Conservation (phyloP, 1,140 invertebrate species). For the Microplitis demolitor region DNA sequence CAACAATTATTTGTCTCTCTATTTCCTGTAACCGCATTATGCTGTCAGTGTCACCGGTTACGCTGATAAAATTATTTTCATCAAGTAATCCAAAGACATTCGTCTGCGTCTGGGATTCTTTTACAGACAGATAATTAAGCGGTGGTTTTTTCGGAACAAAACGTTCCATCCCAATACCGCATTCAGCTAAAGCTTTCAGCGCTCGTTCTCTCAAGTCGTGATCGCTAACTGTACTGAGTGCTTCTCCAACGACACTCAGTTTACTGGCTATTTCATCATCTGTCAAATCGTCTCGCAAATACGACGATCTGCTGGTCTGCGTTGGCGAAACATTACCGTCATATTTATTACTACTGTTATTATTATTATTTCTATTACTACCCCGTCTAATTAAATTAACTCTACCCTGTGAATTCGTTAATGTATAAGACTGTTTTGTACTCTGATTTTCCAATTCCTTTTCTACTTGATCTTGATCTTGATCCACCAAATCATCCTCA, state of each 20-base stretch:
- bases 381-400: conserved; percentile 10
- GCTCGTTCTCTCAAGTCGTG: conserved; percentile 21
- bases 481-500: background rate
- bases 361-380: background rate
- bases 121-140: conserved; percentile 14
- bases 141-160: conserved; percentile 16
- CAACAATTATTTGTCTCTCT: background rate
- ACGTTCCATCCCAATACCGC: conserved; percentile 23
- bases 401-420: conserved; percentile 2
- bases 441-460: background rate
- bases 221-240: conserved; percentile 25
- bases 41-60: background rate
- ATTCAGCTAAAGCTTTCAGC: conserved; percentile 24
- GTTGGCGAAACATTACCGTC: background rate
- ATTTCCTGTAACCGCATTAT: background rate
- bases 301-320: background rate
- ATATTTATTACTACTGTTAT: too few relatives aligned
- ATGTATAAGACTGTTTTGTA: background rate
- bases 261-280: conserved; percentile 10
- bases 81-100: conserved; percentile 21
- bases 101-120: conserved; percentile 26
- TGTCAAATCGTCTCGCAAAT: background rate
- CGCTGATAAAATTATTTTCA: background rate
- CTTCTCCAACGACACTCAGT: conserved; percentile 23
- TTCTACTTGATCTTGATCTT: background rate